phyloP scores from a whole-genome alignment of 2,888 invertebrate genomes.

The Napeogenes inachia region DNA sequence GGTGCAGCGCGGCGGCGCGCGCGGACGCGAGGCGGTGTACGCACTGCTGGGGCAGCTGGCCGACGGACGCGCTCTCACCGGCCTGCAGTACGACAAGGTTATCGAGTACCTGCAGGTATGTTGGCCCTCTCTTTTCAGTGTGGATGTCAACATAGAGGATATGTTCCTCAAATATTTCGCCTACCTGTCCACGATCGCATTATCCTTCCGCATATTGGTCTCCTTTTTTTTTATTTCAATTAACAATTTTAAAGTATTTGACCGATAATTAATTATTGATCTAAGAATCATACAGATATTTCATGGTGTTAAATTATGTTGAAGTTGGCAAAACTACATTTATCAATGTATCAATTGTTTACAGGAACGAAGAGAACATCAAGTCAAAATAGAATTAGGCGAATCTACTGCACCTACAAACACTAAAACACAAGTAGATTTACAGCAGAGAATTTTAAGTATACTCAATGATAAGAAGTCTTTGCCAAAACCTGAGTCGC shows the following conservation, averaged over 20 bases:
- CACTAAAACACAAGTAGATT: constrained; percentile 80
- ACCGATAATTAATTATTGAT: too few species aligned
- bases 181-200: too few species aligned
- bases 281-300: too few species aligned
- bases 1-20: constrained; percentile 70
- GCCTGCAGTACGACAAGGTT: constrained; percentile 87
- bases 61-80: constrained; percentile 87
- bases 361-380: constrained; percentile 84
- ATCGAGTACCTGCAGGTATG: constrained; percentile 74
- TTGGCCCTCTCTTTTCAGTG: neutral
- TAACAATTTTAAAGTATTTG: too few species aligned
- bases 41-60: constrained; percentile 87
- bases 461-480: constrained; percentile 83
- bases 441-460: constrained; percentile 87
- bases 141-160: too few species aligned
- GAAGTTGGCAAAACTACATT: too few species aligned
- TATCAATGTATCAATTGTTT: constrained; percentile 13
- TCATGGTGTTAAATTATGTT: too few species aligned
- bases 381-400: constrained; percentile 85
- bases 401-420: constrained; percentile 73
- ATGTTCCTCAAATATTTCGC: too few species aligned
- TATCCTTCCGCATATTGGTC: too few species aligned
- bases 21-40: constrained; percentile 81
- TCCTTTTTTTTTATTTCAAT: too few species aligned
- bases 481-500: constrained; percentile 29